phyloP scores from a whole-genome alignment of 2,113 vertebrate species.

The Coracopsis vasa region DNA sequence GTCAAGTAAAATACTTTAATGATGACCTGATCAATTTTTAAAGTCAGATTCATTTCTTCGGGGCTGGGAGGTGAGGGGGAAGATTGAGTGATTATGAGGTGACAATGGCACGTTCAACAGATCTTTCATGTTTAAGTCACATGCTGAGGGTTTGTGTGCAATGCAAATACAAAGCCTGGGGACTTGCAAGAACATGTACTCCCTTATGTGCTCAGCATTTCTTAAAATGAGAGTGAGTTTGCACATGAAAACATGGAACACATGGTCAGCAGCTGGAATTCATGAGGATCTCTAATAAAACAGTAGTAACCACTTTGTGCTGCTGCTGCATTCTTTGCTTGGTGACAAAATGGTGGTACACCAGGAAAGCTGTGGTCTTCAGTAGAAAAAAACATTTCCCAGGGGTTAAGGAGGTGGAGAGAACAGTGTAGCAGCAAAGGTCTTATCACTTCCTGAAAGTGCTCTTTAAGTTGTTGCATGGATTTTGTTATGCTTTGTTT shows the following conservation, averaged over 20 bases:
- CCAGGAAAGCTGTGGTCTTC: neutral
- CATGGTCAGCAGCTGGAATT: neutral
- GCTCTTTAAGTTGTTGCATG: neutral
- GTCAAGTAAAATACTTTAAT: neutral
- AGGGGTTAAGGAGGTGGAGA: neutral
- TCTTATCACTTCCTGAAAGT: conserved; percentile 21
- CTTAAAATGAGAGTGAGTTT: neutral
- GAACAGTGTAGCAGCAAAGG: neutral
- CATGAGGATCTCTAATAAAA: conserved; percentile 23
- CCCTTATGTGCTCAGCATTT: neutral
- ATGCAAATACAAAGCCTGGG: neutral
- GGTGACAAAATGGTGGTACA: conserved; percentile 41
- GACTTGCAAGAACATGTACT: neutral
- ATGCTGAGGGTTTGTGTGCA: neutral
- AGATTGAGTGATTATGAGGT: neutral
- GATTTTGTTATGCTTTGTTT: neutral
- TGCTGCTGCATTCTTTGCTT: neutral
- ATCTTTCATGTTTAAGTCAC: neutral
- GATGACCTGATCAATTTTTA: neutral
- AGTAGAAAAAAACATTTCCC: conserved; percentile 23
- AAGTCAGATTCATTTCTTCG: neutral
- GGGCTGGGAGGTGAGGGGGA: neutral
- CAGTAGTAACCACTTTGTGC: conserved; percentile 21
- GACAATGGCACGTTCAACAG: neutral
- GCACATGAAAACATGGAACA: neutral